These are phyloP conservation scores for Trichonephila clavipes DNA, from an alignment of 1,140 invertebrate species.

Conservation along the genomic window DNA sequence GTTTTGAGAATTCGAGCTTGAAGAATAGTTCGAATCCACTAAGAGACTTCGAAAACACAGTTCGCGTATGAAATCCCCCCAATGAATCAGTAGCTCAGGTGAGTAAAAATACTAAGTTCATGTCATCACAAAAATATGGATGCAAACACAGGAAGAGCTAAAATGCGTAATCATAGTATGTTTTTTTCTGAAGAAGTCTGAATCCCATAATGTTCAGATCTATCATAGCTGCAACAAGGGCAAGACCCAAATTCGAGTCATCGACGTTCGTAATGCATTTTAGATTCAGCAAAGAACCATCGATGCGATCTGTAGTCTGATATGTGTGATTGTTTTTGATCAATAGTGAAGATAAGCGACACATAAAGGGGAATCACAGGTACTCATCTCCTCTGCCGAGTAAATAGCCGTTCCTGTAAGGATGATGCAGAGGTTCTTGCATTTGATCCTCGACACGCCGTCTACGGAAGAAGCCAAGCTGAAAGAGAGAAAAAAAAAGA, in stretches of 20 bases:
- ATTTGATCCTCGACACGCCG: constrained; percentile 84
- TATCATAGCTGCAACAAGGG: background rate
- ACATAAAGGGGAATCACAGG: background rate
- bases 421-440: constrained; percentile 86
- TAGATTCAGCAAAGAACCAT: background rate
- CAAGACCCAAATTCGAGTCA: background rate
- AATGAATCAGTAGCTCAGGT: too few relatives aligned
- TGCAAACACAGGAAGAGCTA: too few relatives aligned
- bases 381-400: constrained; percentile 66
- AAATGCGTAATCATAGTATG: too few relatives aligned
- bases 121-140: too few relatives aligned
- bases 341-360: background rate
- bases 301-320: background rate
- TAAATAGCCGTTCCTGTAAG: constrained; percentile 76
- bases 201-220: too few relatives aligned
- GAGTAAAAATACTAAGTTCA: too few relatives aligned
- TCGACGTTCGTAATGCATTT: background rate
- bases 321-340: background rate
- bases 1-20: too few relatives aligned
- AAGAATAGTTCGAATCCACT: too few relatives aligned
- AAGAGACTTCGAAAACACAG: too few relatives aligned
- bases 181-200: too few relatives aligned
- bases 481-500: constrained; percentile 65
- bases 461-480: constrained; percentile 96
- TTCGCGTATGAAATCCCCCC: too few relatives aligned